Conservation (phyloP, 2,888 invertebrate species). For the Tetragonula carbonaria region DNA sequence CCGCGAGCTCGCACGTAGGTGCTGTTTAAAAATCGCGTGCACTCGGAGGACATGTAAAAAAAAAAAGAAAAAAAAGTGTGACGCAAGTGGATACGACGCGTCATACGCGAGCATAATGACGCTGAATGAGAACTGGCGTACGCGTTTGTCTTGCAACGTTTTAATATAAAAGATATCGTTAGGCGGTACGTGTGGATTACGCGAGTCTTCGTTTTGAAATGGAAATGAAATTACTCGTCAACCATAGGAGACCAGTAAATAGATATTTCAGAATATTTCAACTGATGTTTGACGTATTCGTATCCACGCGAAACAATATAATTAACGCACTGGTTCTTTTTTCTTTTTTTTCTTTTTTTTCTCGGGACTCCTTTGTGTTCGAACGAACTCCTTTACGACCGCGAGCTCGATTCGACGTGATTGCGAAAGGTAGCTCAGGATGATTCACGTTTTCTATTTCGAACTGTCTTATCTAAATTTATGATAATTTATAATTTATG, state of each 20-base stretch:
- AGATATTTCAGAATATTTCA: neutral
- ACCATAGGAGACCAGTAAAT: neutral
- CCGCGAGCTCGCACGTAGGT: slow-evolving; percentile 22
- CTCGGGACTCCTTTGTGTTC: too few species aligned
- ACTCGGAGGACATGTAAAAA: neutral
- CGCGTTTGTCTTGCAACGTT: slow-evolving; percentile 26
- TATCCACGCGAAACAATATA: neutral
- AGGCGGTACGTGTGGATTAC: slow-evolving; percentile 18
- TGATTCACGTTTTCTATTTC: slow-evolving; percentile 1
- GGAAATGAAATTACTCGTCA: slow-evolving; percentile 1
- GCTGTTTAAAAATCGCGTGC: slow-evolving; percentile 23
- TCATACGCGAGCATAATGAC: slow-evolving; percentile 23
- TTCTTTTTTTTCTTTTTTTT: too few species aligned
- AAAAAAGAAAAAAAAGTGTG: neutral
- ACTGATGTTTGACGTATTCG: neutral
- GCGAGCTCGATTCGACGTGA: neutral
- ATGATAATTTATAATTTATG: neutral
- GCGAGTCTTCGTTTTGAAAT: neutral
- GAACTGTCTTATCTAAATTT: neutral
- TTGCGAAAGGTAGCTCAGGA: too few species aligned
- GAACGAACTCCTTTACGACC: too few species aligned
- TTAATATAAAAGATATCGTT: slow-evolving; percentile 17
- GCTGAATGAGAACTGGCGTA: slow-evolving; percentile 33
- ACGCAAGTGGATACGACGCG: slow-evolving; percentile 4
- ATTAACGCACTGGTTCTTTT: neutral